These are phyloP conservation scores for Himalopsyche kuldschensis DNA, from an alignment of 2,888 invertebrate genomes.

Conservation along the genomic window DNA sequence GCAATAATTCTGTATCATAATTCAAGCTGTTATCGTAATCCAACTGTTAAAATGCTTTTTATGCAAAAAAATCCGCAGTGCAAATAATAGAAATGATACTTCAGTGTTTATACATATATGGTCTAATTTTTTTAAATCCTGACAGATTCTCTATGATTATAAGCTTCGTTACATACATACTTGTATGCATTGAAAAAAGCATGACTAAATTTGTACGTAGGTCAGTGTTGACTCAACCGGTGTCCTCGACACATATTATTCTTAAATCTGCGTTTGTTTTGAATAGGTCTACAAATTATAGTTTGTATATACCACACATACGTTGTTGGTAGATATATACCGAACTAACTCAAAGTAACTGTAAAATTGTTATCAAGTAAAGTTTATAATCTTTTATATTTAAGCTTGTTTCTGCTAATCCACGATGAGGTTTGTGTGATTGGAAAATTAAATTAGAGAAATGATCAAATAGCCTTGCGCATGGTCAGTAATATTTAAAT, in stretches of 20 bases:
- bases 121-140: too few species aligned
- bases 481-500: too few species aligned
- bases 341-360: too few species aligned
- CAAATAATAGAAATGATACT: background rate
- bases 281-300: background rate
- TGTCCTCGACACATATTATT: slow-evolving; percentile 22
- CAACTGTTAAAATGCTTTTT: background rate
- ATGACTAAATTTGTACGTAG: slow-evolving; percentile 4
- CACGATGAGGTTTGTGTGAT: too few species aligned
- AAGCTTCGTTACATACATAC: too few species aligned
- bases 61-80: background rate
- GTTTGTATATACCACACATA: background rate
- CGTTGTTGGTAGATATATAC: slow-evolving; percentile 4
- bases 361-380: too few species aligned
- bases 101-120: too few species aligned
- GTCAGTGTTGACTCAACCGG: background rate
- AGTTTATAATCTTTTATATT: too few species aligned
- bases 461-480: too few species aligned
- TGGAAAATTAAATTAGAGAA: too few species aligned
- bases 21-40: background rate
- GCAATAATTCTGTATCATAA: background rate
- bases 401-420: too few species aligned
- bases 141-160: too few species aligned
- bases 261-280: background rate
- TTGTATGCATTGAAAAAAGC: background rate